Percentiles rank a stretch among this genome's conserved stretches.
phyloP scores from a whole-genome alignment of 92 coral and sea anemone genomes.

The Pocillopora meandrina region DNA sequence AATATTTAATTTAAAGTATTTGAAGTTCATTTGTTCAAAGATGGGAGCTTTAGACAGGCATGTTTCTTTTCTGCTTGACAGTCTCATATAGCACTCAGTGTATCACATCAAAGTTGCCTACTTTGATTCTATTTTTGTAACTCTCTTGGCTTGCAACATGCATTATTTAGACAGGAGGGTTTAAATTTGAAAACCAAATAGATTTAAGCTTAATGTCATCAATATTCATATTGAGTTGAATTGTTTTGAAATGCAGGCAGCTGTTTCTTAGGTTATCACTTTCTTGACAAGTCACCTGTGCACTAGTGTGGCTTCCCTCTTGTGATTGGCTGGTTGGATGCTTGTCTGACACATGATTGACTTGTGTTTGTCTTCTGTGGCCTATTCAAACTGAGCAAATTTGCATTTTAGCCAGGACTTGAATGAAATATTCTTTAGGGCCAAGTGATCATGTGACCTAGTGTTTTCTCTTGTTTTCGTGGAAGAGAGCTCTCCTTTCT shows the following conservation, averaged over 20 bases:
- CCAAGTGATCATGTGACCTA: constrained; percentile 74
- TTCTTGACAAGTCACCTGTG: constrained; percentile 80
- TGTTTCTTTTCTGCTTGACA: neutral
- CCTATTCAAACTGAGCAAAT: constrained; percentile 54
- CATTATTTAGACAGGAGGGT: constrained; percentile 36
- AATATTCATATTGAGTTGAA: constrained; percentile 67
- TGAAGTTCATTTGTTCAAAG: neutral
- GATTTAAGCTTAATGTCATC: constrained; percentile 41
- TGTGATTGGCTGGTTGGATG: constrained; percentile 71
- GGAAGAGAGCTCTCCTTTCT: constrained; percentile 9
- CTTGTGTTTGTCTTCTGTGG: constrained; percentile 66
- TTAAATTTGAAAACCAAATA: constrained; percentile 73
- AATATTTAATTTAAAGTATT: constrained; percentile 13
- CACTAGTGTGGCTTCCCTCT: constrained; percentile 32
- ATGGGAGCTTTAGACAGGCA: neutral
- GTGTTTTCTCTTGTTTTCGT: constrained; percentile 27
- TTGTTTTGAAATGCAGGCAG: constrained; percentile 60
- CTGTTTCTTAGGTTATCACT: constrained; percentile 76
- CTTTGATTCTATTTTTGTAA: constrained; percentile 24
- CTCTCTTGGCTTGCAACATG: constrained; percentile 2
- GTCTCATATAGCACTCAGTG: neutral
- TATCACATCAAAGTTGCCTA: neutral
- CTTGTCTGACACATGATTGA: constrained; percentile 66
- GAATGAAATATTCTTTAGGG: constrained; percentile 39
- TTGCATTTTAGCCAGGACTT: constrained; percentile 66